Conservation (phyloP, 1,140 invertebrate species). For the Zaprionus camerounensis region DNA sequence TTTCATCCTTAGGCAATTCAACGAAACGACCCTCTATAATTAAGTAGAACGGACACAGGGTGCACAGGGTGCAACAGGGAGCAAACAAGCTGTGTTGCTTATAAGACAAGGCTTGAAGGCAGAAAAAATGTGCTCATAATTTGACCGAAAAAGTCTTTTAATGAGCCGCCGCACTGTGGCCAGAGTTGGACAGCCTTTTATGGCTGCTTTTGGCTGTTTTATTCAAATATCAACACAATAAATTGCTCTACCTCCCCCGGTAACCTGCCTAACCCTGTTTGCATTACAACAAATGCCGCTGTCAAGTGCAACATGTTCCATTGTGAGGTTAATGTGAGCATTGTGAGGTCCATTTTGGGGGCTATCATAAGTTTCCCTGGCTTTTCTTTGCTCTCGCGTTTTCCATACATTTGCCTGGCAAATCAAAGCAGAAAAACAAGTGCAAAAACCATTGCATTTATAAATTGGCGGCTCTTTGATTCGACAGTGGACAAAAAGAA, state of each 20-base stretch:
- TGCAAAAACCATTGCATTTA: slow-evolving; percentile 17
- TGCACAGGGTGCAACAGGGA: not conserved
- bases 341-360: slow-evolving; percentile 64
- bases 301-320: slow-evolving; percentile 67
- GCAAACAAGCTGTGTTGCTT: slow-evolving; percentile 20
- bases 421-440: slow-evolving; percentile 38
- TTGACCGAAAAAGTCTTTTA: slow-evolving; percentile 59
- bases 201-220: slow-evolving; percentile 65
- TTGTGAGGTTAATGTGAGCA: slow-evolving; percentile 72
- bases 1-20: not conserved
- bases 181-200: slow-evolving; percentile 48
- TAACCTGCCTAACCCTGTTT: not conserved
- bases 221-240: slow-evolving; percentile 68
- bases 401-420: slow-evolving; percentile 39
- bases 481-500: slow-evolving; percentile 10
- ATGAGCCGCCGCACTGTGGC: slow-evolving; percentile 58
- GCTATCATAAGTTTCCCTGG: slow-evolving; percentile 39
- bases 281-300: slow-evolving; percentile 57
- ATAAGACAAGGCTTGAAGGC: slow-evolving; percentile 30
- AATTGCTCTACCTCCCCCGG: slow-evolving; percentile 36
- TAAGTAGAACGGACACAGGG: not conserved
- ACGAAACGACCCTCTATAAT: slow-evolving; percentile 14
- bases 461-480: slow-evolving; percentile 51
- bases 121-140: slow-evolving; percentile 48
- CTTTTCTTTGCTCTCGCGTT: slow-evolving; percentile 16